These are phyloP conservation scores for Malurus melanocephalus DNA, from an alignment of 2,113 vertebrate genomes.

Conservation along the genomic window DNA sequence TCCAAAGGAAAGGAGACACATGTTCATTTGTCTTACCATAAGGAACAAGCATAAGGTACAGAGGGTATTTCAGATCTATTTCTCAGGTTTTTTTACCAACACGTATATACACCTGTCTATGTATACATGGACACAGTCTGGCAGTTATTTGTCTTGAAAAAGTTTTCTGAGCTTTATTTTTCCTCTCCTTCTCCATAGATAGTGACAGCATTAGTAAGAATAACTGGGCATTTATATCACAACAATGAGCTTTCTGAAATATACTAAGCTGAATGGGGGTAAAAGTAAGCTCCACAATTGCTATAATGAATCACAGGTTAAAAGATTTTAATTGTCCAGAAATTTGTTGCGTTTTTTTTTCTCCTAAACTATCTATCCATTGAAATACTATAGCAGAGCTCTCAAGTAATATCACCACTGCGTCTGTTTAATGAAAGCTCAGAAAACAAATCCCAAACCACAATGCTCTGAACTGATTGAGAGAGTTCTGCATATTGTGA, in stretches of 20 bases:
- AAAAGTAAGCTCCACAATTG: background rate
- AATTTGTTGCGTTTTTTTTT: background rate
- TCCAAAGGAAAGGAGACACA: background rate
- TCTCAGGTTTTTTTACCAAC: background rate
- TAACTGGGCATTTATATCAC: accelerated
- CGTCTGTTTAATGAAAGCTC: background rate
- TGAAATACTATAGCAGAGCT: background rate
- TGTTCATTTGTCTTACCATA: background rate
- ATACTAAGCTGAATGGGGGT: background rate
- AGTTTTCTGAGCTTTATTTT: background rate
- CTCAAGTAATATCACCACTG: background rate
- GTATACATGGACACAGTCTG: background rate
- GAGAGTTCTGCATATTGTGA: background rate
- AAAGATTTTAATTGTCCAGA: background rate
- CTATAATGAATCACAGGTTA: background rate
- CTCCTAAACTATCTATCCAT: background rate
- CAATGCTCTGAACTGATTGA: background rate
- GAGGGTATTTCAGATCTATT: background rate
- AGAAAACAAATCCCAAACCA: background rate
- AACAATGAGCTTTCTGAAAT: background rate
- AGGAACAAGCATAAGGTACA: background rate
- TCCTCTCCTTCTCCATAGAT: background rate
- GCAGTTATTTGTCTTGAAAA: background rate
- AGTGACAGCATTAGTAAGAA: background rate
- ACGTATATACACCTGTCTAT: background rate